Evolutionary conservation across 1,140 invertebrate species (phyloP), one percentile per base, ranked within the genome.

Genomic region (Helicoverpa zea): DNA sequence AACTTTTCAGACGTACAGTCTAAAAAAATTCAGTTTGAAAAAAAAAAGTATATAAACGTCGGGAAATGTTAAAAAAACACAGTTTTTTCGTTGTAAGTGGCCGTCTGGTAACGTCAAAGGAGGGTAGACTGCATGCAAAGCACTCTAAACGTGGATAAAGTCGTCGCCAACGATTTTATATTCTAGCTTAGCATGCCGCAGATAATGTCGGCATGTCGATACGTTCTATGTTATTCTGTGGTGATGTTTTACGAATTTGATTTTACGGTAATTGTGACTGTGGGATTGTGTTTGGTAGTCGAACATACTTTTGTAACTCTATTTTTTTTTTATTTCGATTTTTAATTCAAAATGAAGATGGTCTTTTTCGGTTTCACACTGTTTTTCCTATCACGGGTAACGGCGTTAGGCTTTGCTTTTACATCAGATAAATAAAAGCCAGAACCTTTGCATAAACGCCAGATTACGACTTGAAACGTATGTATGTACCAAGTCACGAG

Each of bases 31-130:
- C 49, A 43, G 47, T 43, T 43, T 29, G 52, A 9, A 72, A 58
- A 73, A 81, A 77, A 59, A 52, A 56, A 18, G 29, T 73, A 76
- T 11, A n/a, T 73, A 81, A 86, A 83, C 74, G 86, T 76, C 80
- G 70, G 73, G 76, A 64, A 85, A 85, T 85, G 77, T 82, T 61
- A 84, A 86, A 79, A 86, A 85, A 90, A 90, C 83, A 86, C 84
- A 87, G 84, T 91, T 87, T 87, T 23, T 84, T 81, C 83, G 80
- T 82, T 83, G 86, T 88, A 89, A 92, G 88, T 89, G 86, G 87
- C 85, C 84, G 88, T 87, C 87, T 87, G 89, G 86, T 85, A 81
- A 75, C 88, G 86, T 89, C 90, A 91, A 92, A 92, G 87, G 87
- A 78, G 58, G 54, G 75, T 52, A 81, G 80, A 61, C 76, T 79